Percentiles rank a stretch among this genome's conserved stretches.
These are phyloP conservation scores for Zoanthus sociatus DNA, from an alignment of 92 coral and sea anemone genomes.

Conservation along the genomic window DNA sequence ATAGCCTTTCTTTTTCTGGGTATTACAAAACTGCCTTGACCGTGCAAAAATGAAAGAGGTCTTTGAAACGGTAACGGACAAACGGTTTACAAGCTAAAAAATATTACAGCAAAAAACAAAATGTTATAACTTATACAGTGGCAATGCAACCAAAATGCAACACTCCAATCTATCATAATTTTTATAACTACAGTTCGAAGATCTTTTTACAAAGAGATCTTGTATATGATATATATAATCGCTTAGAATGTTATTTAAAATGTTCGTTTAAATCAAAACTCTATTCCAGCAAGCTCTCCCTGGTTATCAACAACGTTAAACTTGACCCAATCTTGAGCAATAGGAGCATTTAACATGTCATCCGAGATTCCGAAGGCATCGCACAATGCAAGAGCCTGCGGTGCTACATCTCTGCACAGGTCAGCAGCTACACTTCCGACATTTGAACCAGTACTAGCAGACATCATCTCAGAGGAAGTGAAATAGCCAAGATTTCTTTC, in stretches of 20 bases:
- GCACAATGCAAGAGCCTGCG: conserved; percentile 87
- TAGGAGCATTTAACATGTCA: conserved; percentile 87
- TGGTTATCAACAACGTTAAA: conserved; percentile 80
- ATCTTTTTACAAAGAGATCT: background rate
- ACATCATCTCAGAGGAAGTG: conserved; percentile 71
- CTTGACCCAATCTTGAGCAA: conserved; percentile 91
- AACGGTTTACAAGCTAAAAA: background rate
- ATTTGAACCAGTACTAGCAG: conserved; percentile 68
- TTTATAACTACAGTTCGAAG: background rate
- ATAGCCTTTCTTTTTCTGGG: too few species aligned
- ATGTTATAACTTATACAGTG: background rate
- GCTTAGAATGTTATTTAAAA: background rate
- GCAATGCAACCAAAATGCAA: background rate
- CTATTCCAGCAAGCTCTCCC: conserved; percentile 67
- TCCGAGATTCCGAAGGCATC: conserved; percentile 89
- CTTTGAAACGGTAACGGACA: background rate
- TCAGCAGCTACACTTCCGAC: conserved; percentile 78
- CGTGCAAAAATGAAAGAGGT: background rate
- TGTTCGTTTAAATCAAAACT: conserved; percentile 14
- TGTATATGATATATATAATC: background rate
- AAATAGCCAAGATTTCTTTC: conserved; percentile 84
- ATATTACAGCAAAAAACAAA: background rate
- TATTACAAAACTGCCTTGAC: too few species aligned
- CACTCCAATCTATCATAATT: background rate
- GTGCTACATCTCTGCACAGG: conserved; percentile 80